Percentiles rank a stretch among this genome's conserved stretches.
phyloP scores from a whole-genome alignment of 2,113 vertebrate species.

The Equus quagga region DNA sequence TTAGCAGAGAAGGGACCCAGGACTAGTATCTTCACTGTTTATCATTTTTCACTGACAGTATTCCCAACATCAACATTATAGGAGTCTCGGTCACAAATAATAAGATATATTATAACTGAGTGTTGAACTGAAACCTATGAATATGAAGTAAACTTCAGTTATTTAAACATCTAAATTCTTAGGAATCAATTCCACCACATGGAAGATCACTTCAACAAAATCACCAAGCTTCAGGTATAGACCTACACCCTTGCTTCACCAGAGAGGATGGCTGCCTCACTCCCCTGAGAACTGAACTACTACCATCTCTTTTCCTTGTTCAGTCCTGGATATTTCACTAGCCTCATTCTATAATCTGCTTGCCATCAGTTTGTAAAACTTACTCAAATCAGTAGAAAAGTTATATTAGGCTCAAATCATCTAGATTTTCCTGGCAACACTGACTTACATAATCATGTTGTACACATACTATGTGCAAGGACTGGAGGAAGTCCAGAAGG shows the following conservation, averaged over 20 bases:
- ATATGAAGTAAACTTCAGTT: background rate
- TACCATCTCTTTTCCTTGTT: background rate
- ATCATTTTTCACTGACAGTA: background rate
- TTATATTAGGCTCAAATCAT: background rate
- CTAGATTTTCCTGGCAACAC: background rate
- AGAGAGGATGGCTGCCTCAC: background rate
- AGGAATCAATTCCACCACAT: background rate
- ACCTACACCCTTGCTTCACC: background rate
- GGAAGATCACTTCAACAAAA: background rate
- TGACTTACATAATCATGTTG: background rate
- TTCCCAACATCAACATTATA: background rate
- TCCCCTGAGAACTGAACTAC: background rate
- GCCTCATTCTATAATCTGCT: background rate
- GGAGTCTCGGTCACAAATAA: background rate
- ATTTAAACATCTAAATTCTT: conserved; percentile 18
- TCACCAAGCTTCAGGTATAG: background rate
- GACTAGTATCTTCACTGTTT: background rate
- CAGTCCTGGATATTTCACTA: background rate
- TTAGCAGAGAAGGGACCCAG: background rate
- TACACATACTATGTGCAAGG: fast-evolving
- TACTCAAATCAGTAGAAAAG: background rate
- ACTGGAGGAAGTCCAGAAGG: background rate
- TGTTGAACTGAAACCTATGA: background rate
- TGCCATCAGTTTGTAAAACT: background rate
- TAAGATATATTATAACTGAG: background rate